A percentile compares a stretch with the other conserved stretches of the same genome.
Evolutionary conservation across 2,113 vertebrate genomes (phyloP).

Genomic region (Marmota flaviventris): DNA sequence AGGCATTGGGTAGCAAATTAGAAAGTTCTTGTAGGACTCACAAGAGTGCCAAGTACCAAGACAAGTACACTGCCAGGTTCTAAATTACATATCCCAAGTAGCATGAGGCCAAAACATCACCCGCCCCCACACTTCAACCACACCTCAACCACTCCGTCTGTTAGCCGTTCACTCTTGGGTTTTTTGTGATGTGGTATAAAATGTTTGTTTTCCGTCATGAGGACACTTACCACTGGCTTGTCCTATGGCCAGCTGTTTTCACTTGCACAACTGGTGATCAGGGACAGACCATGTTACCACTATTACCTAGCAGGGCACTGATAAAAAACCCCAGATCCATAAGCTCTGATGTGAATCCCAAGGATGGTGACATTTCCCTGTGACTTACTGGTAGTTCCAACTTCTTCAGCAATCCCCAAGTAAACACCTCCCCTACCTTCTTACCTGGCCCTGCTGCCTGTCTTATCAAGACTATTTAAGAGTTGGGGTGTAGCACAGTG

Average conservation of each 20-base stretch:
- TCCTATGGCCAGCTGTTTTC: background rate
- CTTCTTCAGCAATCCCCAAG: background rate
- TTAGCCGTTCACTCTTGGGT: background rate
- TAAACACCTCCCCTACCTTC: background rate
- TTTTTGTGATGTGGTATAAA: background rate
- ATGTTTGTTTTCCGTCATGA: background rate
- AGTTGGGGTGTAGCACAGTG: no score
- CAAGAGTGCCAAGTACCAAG: constrained; percentile 12
- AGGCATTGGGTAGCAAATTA: constrained; percentile 36
- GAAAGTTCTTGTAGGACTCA: constrained; percentile 62
- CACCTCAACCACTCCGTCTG: background rate
- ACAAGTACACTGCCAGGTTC: background rate
- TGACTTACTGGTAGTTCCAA: background rate
- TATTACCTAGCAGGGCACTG: background rate
- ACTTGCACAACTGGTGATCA: background rate
- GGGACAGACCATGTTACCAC: background rate
- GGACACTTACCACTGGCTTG: background rate
- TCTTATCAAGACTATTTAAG: background rate
- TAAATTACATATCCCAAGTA: constrained; percentile 1
- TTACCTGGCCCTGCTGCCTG: background rate
- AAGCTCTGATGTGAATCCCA: background rate
- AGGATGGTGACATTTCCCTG: background rate
- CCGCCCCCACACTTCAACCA: no score
- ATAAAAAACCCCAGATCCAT: background rate
- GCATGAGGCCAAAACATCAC: background rate